phyloP scores from a whole-genome alignment of 1,140 invertebrate species.

The Bombus pyrosoma region DNA sequence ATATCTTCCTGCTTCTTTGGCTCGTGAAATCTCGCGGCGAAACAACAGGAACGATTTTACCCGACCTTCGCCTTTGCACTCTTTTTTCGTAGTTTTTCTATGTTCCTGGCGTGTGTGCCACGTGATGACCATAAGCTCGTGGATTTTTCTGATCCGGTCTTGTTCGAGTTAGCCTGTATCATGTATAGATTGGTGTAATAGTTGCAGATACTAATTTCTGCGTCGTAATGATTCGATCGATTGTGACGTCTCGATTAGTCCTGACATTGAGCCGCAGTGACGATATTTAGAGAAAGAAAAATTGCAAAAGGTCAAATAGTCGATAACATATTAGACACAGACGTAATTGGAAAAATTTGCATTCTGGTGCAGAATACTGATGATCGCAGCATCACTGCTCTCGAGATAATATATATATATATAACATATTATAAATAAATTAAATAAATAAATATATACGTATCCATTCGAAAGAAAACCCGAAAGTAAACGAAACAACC shows the following conservation, averaged over 20 bases:
- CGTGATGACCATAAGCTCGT: background rate
- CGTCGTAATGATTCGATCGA: background rate
- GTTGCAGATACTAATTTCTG: background rate
- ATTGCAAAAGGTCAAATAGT: conserved; percentile 10
- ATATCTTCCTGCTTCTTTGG: conserved; percentile 22
- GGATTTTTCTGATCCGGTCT: background rate
- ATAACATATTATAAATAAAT: too few relatives aligned
- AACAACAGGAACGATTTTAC: conserved; percentile 5
- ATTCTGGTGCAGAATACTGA: background rate
- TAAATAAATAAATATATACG: too few relatives aligned
- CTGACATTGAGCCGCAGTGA: background rate
- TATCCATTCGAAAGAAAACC: background rate
- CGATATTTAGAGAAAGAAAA: too few relatives aligned
- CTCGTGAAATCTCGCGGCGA: background rate
- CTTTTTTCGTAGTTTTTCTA: conserved; percentile 34
- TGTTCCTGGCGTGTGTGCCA: background rate
- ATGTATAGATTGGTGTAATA: background rate
- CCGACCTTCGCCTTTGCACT: conserved; percentile 22
- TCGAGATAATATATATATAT: background rate
- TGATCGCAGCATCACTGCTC: too few relatives aligned
- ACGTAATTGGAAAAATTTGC: background rate
- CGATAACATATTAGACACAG: background rate
- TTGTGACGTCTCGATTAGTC: background rate
- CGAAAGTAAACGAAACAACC: background rate
- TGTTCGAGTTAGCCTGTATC: background rate